phyloP scores from a whole-genome alignment of 2,797 vertebrate species.

The Brotogeris chrysoptera region DNA sequence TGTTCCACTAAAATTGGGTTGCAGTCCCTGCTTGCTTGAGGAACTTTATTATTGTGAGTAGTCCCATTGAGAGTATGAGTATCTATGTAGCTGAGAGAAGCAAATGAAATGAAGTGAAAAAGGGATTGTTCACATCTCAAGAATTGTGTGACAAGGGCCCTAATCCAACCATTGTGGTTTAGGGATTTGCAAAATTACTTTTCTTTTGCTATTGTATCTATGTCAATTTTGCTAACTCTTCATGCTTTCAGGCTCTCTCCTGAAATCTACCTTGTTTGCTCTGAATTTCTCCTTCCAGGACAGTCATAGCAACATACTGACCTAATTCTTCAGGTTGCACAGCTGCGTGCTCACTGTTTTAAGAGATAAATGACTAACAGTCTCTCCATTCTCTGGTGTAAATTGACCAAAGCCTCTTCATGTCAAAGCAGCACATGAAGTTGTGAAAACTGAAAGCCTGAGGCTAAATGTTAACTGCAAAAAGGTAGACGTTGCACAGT shows the following conservation, averaged over 20 bases:
- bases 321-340: conserved; percentile 17
- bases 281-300: conserved; percentile 24
- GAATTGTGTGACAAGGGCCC: conserved; percentile 43
- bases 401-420: conserved; percentile 24
- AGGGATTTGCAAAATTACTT: conserved; percentile 56
- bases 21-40: conserved; percentile 21
- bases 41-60: conserved; percentile 50
- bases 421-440: background rate
- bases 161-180: conserved; percentile 62
- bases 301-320: conserved; percentile 2
- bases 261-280: conserved; percentile 45
- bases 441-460: background rate
- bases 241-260: conserved; percentile 42
- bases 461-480: background rate
- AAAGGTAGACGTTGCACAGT: background rate
- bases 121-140: conserved; percentile 55
- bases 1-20: conserved; percentile 53
- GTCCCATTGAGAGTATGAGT: conserved; percentile 54
- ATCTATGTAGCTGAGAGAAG: conserved; percentile 64
- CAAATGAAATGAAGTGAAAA: conserved; percentile 64
- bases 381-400: background rate
- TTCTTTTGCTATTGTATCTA: conserved; percentile 44
- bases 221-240: conserved; percentile 52
- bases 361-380: conserved; percentile 36
- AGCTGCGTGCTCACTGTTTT: conserved; percentile 42